Base-by-base conservation (phyloP, 2,113 vertebrate species). In the Corythornis cristatus region DNA sequence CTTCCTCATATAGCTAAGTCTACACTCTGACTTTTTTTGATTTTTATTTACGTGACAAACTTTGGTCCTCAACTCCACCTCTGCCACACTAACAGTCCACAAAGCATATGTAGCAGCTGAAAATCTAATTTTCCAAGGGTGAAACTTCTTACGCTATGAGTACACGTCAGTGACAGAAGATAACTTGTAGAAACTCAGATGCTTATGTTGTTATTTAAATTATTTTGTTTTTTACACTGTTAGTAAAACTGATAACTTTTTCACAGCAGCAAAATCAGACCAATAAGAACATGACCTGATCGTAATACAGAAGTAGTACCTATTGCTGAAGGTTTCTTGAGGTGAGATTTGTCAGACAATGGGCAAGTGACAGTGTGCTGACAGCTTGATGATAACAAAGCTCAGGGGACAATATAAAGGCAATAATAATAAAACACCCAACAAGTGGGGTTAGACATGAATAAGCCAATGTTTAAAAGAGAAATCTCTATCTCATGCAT, bases 51-150 rank as follows among this genome's bases (percentile, higher is more conserved):
- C 3, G 42, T 26, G 51, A 70, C 2, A 3, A 65, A 12, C 29
- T 87, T 67, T 35, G 19, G 11, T 83, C 29, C 42, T 48, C 0
- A 0, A 8, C 8, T 20, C 12, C 29, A 26, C 8, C 5, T 4
- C 23, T 11, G 6, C 11, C 37, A 31, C 2, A 0, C 35, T 70
- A 64, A 15, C 26, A 73, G 35, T 42, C 50, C 21, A 45, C 45
- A 65, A 61, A 89, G 33, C n/a, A 73, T 71, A 56, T 2, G 18
- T 3, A 65, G 29, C 45, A 82, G 35, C 40, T n/a, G 26, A 67
- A 94, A 79, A 68, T 26, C 29, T 23, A 15, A 43, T 58, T 89
- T 86, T 18, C 40, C 20, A 26, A 35, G 26, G 9, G 15, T 64
- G 37, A 74, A 60, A 35, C 13, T 15, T 79, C 15, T 64, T 20